A percentile compares a stretch with the other conserved stretches of the same genome.
Conservation (phyloP, 2,797 vertebrate genomes). For the Spinus olivaceus region DNA sequence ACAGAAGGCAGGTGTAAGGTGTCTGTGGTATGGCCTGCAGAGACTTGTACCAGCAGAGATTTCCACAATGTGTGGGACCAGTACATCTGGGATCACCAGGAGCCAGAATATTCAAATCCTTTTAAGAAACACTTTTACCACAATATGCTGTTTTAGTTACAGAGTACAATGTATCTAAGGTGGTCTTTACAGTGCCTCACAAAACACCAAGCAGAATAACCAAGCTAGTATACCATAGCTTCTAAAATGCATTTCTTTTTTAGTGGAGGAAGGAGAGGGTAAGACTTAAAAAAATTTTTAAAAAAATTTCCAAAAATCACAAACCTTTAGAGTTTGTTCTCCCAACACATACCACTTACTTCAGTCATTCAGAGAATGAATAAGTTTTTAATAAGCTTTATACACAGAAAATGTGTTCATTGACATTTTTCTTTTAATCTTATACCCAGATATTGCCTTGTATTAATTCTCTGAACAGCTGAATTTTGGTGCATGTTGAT, state of each 20-base stretch:
- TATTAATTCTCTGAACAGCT: slow-evolving; percentile 14
- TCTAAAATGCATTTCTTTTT: not conserved
- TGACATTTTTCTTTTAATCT: not conserved
- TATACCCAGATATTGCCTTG: not conserved
- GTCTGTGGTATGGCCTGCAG: not conserved
- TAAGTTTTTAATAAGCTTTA: slow-evolving; percentile 9
- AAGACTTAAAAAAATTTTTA: not conserved
- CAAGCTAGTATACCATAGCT: not conserved
- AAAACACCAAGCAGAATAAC: not conserved
- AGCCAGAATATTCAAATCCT: not conserved
- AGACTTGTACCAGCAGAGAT: not conserved
- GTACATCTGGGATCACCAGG: not conserved
- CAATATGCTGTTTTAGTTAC: not conserved
- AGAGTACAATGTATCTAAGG: not conserved
- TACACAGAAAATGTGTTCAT: not conserved
- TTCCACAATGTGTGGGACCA: not conserved
- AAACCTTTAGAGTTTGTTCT: not conserved
- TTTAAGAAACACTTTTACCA: not conserved
- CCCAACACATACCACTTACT: not conserved
- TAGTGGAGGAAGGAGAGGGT: not conserved
- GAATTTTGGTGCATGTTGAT: not conserved
- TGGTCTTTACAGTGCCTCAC: not conserved
- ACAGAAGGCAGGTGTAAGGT: not conserved
- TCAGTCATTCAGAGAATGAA: slow-evolving; percentile 13
- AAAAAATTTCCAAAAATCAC: not conserved